A percentile compares a stretch with the other conserved stretches of the same genome.
Conservation (phyloP, 2,113 vertebrate genomes). For the Galemys pyrenaicus region DNA sequence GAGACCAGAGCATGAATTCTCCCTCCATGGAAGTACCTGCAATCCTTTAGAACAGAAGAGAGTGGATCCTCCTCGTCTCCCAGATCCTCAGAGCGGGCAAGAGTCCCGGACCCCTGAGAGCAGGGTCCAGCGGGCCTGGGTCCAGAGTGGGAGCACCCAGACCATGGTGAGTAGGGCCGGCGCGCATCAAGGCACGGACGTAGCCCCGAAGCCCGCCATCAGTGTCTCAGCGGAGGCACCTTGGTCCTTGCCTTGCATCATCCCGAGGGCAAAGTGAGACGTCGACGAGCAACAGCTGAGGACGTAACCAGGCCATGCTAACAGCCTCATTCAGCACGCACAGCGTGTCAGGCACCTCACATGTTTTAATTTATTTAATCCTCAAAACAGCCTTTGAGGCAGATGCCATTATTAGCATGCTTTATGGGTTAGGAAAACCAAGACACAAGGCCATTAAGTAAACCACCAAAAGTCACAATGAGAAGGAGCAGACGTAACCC, state of each 20-base stretch:
- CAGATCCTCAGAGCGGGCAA: constrained; percentile 85
- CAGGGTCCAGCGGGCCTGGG: constrained; percentile 81
- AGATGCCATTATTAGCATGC: neutral
- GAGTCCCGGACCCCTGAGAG: constrained; percentile 81
- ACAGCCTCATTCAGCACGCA: neutral
- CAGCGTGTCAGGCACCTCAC: neutral
- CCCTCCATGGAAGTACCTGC: neutral
- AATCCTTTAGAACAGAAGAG: neutral
- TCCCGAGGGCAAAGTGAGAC: constrained; percentile 72
- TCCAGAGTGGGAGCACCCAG: constrained; percentile 83
- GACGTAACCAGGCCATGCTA: neutral
- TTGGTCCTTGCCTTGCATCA: constrained; percentile 85
- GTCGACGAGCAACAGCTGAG: neutral
- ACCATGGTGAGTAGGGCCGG: constrained; percentile 76
- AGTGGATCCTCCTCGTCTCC: neutral
- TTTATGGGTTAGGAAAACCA: neutral
- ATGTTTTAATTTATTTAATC: neutral
- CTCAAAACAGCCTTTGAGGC: neutral
- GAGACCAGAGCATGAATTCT: neutral
- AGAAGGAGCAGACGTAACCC: neutral
- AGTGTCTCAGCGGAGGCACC: constrained; percentile 85
- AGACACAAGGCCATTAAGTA: neutral
- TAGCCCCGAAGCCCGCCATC: constrained; percentile 86
- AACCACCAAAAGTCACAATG: neutral
- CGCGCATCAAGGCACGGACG: constrained; percentile 82